These are phyloP conservation scores for Mormyrus lacerda DNA, from an alignment of 2,113 vertebrate species.

Conservation along the genomic window DNA sequence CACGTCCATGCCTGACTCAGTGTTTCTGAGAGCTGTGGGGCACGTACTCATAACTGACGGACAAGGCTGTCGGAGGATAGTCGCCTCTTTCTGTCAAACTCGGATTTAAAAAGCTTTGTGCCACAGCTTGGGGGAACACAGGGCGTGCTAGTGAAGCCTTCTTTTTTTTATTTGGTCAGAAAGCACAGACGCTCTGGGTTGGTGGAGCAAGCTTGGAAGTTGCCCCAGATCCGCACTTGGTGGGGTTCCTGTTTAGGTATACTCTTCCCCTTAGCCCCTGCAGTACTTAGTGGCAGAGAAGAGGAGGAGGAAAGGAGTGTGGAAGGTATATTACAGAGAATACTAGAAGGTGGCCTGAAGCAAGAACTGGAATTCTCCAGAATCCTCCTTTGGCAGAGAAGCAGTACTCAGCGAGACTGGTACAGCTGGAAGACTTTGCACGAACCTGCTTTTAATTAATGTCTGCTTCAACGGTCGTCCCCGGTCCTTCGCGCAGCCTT, in stretches of 20 bases:
- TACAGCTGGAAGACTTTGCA: background rate
- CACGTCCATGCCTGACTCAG: background rate
- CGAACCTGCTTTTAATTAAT: constrained; percentile 10
- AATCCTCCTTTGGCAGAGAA: constrained; percentile 12
- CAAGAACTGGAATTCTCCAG: background rate
- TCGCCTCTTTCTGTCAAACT: background rate
- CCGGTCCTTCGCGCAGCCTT: background rate
- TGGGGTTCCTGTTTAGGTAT: background rate
- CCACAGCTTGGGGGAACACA: background rate
- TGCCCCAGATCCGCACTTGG: background rate
- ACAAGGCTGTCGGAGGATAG: background rate
- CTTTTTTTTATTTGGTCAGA: background rate
- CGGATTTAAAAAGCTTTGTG: background rate
- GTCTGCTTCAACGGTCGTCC: background rate
- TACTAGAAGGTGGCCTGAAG: background rate
- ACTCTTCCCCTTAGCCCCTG: background rate
- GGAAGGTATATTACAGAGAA: background rate
- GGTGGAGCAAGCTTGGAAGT: background rate
- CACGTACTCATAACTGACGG: background rate
- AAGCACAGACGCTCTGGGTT: background rate
- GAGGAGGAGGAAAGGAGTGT: background rate
- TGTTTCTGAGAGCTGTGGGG: background rate
- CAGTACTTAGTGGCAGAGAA: no score
- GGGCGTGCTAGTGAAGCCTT: background rate
- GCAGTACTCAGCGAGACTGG: background rate